phyloP scores from a whole-genome alignment of 2,113 vertebrate species.

The Rhinogobius similis region DNA sequence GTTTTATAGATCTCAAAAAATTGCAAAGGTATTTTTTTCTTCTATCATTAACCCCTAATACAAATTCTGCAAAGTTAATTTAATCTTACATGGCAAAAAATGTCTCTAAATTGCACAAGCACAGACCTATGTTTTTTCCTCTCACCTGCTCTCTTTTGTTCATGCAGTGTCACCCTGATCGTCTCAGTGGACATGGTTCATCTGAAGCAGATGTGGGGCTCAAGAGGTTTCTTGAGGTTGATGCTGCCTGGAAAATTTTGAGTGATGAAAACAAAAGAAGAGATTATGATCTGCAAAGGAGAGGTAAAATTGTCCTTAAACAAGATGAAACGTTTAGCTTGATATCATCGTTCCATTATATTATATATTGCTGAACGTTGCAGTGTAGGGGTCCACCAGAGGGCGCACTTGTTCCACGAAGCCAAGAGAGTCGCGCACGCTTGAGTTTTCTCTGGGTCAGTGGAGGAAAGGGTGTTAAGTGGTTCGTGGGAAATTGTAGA shows the following conservation, averaged over 20 bases:
- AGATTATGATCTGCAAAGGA: conserved; percentile 61
- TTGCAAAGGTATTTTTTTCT: no score
- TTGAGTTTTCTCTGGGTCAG: conserved; percentile 6
- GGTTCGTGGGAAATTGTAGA: conserved; percentile 8
- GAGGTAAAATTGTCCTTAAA: conserved; percentile 40
- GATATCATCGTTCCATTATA: no score
- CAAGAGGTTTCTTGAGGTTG: conserved; percentile 58
- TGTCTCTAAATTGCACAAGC: no score
- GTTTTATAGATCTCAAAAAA: no score
- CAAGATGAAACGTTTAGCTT: not conserved
- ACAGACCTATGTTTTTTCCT: not conserved
- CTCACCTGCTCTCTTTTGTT: not conserved
- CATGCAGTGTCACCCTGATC: conserved; percentile 66
- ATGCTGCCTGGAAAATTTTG: conserved; percentile 67
- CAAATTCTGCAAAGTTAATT: no score
- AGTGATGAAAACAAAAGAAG: conserved; percentile 44
- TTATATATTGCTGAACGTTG: no score
- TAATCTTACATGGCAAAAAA: no score
- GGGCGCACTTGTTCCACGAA: not conserved
- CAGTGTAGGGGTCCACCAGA: not conserved
- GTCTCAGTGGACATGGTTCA: conserved; percentile 28
- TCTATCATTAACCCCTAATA: no score
- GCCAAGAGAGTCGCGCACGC: not conserved
- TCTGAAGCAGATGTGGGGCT: conserved; percentile 22
- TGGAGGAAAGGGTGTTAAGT: conserved; percentile 5